Percentiles rank a stretch among this genome's conserved stretches.
These are phyloP conservation scores for Ophioderma brevispina DNA, from an alignment of 35 echinoderm and acorn worm species.

Conservation along the genomic window DNA sequence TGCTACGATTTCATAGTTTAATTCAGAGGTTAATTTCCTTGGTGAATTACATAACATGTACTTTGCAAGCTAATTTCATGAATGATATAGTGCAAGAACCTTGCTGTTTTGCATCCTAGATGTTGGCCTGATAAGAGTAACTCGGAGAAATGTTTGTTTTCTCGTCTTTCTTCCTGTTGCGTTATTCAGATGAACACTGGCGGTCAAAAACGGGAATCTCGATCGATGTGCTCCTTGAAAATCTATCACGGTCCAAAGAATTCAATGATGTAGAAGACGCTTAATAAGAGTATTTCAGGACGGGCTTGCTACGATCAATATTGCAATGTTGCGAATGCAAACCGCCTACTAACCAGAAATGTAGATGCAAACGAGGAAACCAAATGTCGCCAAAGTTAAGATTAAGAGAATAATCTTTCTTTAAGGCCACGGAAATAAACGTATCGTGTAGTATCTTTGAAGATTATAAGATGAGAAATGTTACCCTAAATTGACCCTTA, in stretches of 20 bases:
- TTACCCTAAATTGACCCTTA: no score
- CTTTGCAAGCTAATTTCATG: no score
- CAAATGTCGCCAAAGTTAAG: no score
- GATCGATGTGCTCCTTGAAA: not conserved
- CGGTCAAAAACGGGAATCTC: conserved; percentile 1
- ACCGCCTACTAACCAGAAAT: not conserved
- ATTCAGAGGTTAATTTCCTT: no score
- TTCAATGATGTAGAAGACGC: not conserved
- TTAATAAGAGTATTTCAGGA: not conserved
- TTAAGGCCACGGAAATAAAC: no score
- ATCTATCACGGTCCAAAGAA: not conserved
- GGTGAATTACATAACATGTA: no score
- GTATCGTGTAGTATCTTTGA: no score
- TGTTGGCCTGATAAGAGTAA: not conserved
- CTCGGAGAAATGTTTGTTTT: not conserved
- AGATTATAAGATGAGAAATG: no score
- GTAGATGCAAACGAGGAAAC: no score
- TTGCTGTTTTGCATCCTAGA: not conserved
- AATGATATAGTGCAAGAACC: no score
- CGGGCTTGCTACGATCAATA: not conserved
- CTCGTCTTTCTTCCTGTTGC: not conserved
- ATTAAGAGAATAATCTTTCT: no score
- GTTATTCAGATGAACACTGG: not conserved
- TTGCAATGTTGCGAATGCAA: not conserved
- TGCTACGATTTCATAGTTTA: no score